Evolutionary conservation across 2,113 vertebrate genomes (phyloP).

Genomic region (Isurus oxyrinchus): DNA sequence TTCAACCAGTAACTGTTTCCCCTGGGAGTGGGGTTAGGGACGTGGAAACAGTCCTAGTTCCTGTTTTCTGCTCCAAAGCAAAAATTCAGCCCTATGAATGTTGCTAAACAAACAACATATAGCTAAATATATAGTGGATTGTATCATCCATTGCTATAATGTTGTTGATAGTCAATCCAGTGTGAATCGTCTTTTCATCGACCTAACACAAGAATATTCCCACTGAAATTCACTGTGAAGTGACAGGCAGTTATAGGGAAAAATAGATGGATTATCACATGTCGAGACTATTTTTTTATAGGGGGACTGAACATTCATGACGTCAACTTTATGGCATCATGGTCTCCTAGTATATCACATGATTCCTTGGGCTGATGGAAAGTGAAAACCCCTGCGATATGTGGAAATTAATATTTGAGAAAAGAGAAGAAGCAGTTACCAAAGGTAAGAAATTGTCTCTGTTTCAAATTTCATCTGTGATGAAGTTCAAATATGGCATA

Average conservation of each 20-base stretch:
- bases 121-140: background rate
- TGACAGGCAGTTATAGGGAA: background rate
- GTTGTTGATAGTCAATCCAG: background rate
- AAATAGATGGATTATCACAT: background rate
- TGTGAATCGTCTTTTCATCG: background rate
- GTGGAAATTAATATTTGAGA: background rate
- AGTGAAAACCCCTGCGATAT: background rate
- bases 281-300: background rate
- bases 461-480: background rate
- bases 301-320: background rate
- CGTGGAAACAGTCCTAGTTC: no score
- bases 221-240: background rate
- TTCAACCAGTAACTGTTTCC: no score
- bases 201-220: background rate
- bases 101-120: background rate
- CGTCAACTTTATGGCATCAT: background rate
- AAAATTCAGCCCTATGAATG: no score
- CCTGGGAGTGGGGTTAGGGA: no score
- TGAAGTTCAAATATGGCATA: background rate
- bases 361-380: background rate
- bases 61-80: no score
- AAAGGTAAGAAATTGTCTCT: background rate
- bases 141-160: background rate
- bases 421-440: background rate
- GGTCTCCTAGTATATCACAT: background rate